phyloP scores from a whole-genome alignment of 2,888 invertebrate genomes.

The Caenorhabditis sp. region DNA sequence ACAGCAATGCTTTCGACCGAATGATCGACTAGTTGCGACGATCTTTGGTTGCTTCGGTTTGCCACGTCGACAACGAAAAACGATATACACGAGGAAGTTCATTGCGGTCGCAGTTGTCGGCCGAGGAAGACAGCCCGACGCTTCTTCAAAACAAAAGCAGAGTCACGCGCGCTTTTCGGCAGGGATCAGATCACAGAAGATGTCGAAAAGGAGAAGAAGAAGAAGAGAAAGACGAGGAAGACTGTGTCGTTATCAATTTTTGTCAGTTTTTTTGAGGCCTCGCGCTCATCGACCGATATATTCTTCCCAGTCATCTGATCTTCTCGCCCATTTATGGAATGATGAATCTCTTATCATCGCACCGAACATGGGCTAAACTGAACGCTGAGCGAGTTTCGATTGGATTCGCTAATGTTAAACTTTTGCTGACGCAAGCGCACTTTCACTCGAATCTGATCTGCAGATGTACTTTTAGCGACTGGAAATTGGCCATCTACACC shows the following conservation, averaged over 20 bases:
- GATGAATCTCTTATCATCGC: neutral
- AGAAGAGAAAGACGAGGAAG: neutral
- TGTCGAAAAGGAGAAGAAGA: neutral
- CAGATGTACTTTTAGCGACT: constrained; percentile 29
- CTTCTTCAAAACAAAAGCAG: constrained; percentile 22
- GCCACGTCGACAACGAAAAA: constrained; percentile 23
- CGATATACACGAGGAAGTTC: constrained; percentile 20
- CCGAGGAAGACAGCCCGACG: no score
- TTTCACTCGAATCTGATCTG: constrained; percentile 21
- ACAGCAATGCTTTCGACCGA: constrained; percentile 19
- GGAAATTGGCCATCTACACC: neutral
- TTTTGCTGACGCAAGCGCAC: constrained; percentile 26
- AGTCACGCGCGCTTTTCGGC: constrained; percentile 21
- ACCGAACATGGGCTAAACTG: constrained; percentile 6
- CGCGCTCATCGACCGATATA: neutral
- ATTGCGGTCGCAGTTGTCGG: constrained; percentile 16
- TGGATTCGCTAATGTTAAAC: constrained; percentile 19
- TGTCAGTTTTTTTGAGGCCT: constrained; percentile 41
- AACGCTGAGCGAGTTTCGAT: constrained; percentile 20
- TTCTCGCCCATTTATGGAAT: constrained; percentile 13
- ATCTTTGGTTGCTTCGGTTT: constrained; percentile 4
- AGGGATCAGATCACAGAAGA: constrained; percentile 10
- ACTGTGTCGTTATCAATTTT: constrained; percentile 55
- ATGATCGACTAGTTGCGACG: constrained; percentile 3
- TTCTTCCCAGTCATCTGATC: constrained; percentile 25